Conservation (phyloP, 2,888 invertebrate genomes). For the Strigamia maritima region DNA sequence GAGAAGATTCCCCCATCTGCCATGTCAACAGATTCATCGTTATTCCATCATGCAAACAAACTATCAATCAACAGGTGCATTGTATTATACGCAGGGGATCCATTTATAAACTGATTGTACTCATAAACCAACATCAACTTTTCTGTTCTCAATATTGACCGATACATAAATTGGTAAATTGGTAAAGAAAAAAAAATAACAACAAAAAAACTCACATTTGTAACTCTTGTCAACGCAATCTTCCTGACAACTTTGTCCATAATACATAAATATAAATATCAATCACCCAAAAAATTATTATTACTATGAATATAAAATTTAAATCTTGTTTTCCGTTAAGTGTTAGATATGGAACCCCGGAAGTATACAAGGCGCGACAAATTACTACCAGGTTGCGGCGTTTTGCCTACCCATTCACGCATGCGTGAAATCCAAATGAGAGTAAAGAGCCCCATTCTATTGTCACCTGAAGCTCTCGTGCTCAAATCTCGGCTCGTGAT, state of each 20-base stretch:
- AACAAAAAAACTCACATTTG: too few species aligned
- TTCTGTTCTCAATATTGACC: not conserved
- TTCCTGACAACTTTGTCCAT: too few species aligned
- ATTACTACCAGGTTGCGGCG: not conserved
- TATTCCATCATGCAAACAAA: slow-evolving; percentile 7
- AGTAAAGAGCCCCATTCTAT: slow-evolving; percentile 29
- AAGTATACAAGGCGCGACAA: slow-evolving; percentile 18
- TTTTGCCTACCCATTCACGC: slow-evolving; percentile 24
- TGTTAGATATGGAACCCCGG: slow-evolving; percentile 6
- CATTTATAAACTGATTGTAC: slow-evolving; percentile 20
- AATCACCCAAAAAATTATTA: not conserved
- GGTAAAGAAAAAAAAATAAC: too few species aligned
- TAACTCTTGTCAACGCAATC: too few species aligned
- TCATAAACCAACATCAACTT: slow-evolving; percentile 12
- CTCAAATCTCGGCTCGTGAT: slow-evolving; percentile 26
- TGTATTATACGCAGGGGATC: slow-evolving; percentile 26
- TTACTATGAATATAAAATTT: not conserved
- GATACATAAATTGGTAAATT: too few species aligned
- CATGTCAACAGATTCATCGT: slow-evolving; percentile 29
- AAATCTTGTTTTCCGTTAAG: slow-evolving; percentile 15
- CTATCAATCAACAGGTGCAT: slow-evolving; percentile 20
- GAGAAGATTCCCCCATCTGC: slow-evolving; percentile 28
- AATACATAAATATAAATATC: too few species aligned
- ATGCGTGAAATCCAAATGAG: slow-evolving; percentile 29
- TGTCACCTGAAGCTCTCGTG: slow-evolving; percentile 31